Percentiles rank a stretch among this genome's conserved stretches.
These are phyloP conservation scores for Cirrhinus molitorella DNA, from an alignment of 2,797 vertebrate species.

Conservation along the genomic window DNA sequence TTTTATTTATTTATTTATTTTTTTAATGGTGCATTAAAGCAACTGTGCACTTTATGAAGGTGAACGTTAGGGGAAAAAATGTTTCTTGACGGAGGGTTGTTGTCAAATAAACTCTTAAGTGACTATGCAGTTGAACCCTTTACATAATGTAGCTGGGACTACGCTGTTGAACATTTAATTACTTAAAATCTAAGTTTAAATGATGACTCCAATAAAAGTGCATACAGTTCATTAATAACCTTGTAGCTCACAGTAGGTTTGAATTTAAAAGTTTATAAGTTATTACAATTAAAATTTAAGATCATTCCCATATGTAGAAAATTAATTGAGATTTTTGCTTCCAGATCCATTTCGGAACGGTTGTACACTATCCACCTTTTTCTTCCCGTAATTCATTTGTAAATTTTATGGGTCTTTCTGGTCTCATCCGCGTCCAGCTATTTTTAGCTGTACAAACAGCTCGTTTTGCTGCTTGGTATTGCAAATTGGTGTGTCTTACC, in stretches of 20 bases:
- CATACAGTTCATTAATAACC: neutral
- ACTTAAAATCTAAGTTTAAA: neutral
- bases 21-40: neutral
- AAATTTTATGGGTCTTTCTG: no score
- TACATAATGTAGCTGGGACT: neutral
- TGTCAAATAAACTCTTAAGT: neutral
- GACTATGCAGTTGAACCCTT: neutral
- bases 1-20: no score
- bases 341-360: no score
- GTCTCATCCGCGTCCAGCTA: no score
- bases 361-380: neutral
- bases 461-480: no score
- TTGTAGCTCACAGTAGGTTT: neutral
- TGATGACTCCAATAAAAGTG: neutral
- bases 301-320: neutral
- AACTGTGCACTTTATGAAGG: neutral
- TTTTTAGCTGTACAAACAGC: no score
- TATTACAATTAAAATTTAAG: neutral
- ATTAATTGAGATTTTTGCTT: neutral
- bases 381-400: no score
- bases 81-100: neutral
- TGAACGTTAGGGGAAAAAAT: neutral
- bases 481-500: no score
- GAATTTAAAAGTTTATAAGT: neutral
- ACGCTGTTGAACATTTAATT: neutral